These are phyloP conservation scores for Brevipalpus yothersi DNA, from an alignment of 1,140 invertebrate species.

Conservation along the genomic window DNA sequence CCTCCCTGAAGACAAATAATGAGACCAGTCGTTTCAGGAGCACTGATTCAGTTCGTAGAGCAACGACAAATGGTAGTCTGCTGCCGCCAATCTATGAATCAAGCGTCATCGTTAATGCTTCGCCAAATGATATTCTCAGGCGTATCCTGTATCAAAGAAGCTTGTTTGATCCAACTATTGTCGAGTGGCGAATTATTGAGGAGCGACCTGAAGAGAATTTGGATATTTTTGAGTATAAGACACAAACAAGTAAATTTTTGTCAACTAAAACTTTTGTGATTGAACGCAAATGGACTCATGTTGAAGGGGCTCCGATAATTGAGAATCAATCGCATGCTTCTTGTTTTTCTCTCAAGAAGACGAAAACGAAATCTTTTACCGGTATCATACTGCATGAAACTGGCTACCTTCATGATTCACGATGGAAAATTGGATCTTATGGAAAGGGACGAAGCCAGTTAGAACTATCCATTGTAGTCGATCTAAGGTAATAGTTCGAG, in stretches of 20 bases:
- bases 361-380: not conserved
- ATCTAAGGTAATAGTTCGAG: slow-evolving; percentile 2
- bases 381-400: slow-evolving; percentile 1
- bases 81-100: slow-evolving; percentile 1
- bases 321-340: not conserved
- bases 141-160: slow-evolving; percentile 7
- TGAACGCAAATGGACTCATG: slow-evolving; percentile 1
- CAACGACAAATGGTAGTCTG: not conserved
- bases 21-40: not conserved
- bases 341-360: not conserved
- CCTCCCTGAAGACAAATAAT: not conserved
- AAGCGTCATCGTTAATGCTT: slow-evolving; percentile 1
- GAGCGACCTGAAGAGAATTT: not conserved
- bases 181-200: slow-evolving; percentile 3
- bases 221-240: slow-evolving; percentile 1
- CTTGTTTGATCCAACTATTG: slow-evolving; percentile 4
- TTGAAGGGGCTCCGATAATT: not conserved
- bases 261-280: slow-evolving; percentile 4
- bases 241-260: slow-evolving; percentile 4
- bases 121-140: slow-evolving; percentile 6
- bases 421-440: not conserved
- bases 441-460: slow-evolving; percentile 5
- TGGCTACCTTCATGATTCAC: not conserved
- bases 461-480: not conserved
- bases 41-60: not conserved